Base-by-base conservation (phyloP, 2,797 vertebrate species). In the Pseudotriccus pelzelni region DNA sequence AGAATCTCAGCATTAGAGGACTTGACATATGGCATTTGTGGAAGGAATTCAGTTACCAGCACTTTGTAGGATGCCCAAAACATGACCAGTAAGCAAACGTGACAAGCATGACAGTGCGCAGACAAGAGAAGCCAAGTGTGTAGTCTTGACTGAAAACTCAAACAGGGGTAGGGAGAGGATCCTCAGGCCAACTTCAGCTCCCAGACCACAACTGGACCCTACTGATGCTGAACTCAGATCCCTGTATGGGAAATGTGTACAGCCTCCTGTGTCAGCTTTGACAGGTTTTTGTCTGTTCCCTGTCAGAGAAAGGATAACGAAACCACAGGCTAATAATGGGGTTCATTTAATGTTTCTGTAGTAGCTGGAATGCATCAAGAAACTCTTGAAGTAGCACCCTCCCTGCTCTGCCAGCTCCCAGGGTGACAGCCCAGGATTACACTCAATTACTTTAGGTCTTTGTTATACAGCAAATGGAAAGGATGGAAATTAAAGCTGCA, bases 381-480 rank as follows among this genome's bases (percentile, higher is more conserved):
- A 87, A 53, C 6, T 60, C 37, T 30, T 7, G 25, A 70, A 34
- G 55, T 4, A 84, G 56, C 72, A 21, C 20, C 47, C 59, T 79
- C 30, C 43, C 12, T 66, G 41, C 70, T 89, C 62, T 83, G 37
- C 24, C 21, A 63, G 23, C 68, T 87, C 52, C 75, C 47, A 89
- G 72, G 77, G 63, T 50, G 72, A 64, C 69, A 84, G 62, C 89
- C 87, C 80, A 76, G 49, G 77, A 97, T 94, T 78, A 72, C 5
- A 23, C 95, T 92, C 69, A 83, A 23, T 90, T 94, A 67, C 59
- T 89, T 89, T 19, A 96, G 95, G 73, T 82, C 75, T 98, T 97
- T 98, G 95, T 96, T 90, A 90, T 50, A 84, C 95, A 96, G 81
- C 85, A 97, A 84, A 93, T 46, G 41, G 60, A 94, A 96, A 94